These are phyloP conservation scores for Scomber colias DNA, from an alignment of 2,113 vertebrate species.

Conservation along the genomic window DNA sequence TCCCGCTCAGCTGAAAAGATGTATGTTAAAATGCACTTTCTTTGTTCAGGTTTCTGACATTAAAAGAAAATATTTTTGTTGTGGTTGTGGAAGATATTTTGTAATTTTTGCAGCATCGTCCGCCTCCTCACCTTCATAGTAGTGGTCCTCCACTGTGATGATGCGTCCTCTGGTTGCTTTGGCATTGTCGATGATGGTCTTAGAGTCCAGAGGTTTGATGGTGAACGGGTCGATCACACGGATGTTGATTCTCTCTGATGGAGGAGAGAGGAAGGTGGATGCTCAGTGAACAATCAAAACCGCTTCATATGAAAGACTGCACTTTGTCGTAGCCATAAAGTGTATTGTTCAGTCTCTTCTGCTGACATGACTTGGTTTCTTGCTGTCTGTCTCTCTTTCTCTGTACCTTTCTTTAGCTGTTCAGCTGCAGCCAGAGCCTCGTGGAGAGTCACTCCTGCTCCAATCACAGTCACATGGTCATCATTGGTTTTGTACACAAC, in stretches of 20 bases:
- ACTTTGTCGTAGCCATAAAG: neutral
- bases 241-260: slow-evolving; percentile 90
- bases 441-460: slow-evolving; percentile 93
- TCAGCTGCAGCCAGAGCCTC: slow-evolving; percentile 93
- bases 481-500: slow-evolving; percentile 92
- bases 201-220: slow-evolving; percentile 94
- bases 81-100: neutral
- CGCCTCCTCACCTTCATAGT: slow-evolving; percentile 89
- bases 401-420: slow-evolving; percentile 91
- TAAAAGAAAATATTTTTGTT: neutral
- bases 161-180: slow-evolving; percentile 92
- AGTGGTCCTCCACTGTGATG: slow-evolving; percentile 96
- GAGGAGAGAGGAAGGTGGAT: neutral
- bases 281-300: neutral
- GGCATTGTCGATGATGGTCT: slow-evolving; percentile 90
- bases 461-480: slow-evolving; percentile 94
- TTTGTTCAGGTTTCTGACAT: neutral
- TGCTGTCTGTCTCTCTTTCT: neutral
- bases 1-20: neutral
- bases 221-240: slow-evolving; percentile 95
- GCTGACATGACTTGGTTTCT: neutral
- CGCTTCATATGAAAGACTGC: neutral
- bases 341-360: neutral
- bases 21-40: neutral
- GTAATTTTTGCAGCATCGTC: neutral